Conservation (phyloP, 2,888 invertebrate species). For the Plagodis dolabraria region DNA sequence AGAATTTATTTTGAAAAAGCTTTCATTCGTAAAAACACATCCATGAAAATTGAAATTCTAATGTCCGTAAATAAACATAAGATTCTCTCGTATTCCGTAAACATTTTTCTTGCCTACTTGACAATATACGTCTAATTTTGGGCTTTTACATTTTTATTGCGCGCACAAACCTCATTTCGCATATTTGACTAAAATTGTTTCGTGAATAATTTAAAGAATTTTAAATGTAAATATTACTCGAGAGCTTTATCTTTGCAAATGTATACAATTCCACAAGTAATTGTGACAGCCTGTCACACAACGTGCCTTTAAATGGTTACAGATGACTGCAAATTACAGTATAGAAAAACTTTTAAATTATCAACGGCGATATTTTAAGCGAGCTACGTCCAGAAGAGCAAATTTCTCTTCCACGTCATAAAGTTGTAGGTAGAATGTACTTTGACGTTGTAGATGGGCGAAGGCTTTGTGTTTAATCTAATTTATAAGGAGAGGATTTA, state of each 20-base stretch:
- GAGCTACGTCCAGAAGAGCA: not conserved
- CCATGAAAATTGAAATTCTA: slow-evolving; percentile 55
- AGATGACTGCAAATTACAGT: slow-evolving; percentile 8
- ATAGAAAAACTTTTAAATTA: slow-evolving; percentile 13
- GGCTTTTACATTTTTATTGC: slow-evolving; percentile 44
- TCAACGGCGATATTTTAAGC: not conserved
- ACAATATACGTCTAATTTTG: slow-evolving; percentile 46
- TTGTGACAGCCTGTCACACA: slow-evolving; percentile 1
- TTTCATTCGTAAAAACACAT: slow-evolving; percentile 48
- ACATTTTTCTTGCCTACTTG: slow-evolving; percentile 48
- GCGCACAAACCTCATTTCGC: slow-evolving; percentile 42
- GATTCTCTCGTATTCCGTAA: slow-evolving; percentile 49
- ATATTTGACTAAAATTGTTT: slow-evolving; percentile 40
- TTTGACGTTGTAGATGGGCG: slow-evolving; percentile 30
- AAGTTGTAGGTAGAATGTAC: slow-evolving; percentile 2
- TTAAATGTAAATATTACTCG: slow-evolving; percentile 30
- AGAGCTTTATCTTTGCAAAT: slow-evolving; percentile 22
- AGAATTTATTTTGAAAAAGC: slow-evolving; percentile 46
- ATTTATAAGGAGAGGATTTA: slow-evolving; percentile 74
- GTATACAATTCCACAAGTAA: slow-evolving; percentile 11
- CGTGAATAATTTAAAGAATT: slow-evolving; percentile 37
- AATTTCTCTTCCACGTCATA: not conserved
- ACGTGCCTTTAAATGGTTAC: slow-evolving; percentile 16
- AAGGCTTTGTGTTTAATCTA: slow-evolving; percentile 64
- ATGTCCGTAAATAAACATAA: slow-evolving; percentile 59